These are phyloP conservation scores for Sphenopsis melanotis DNA, from an alignment of 2,797 vertebrate genomes.

Conservation along the genomic window DNA sequence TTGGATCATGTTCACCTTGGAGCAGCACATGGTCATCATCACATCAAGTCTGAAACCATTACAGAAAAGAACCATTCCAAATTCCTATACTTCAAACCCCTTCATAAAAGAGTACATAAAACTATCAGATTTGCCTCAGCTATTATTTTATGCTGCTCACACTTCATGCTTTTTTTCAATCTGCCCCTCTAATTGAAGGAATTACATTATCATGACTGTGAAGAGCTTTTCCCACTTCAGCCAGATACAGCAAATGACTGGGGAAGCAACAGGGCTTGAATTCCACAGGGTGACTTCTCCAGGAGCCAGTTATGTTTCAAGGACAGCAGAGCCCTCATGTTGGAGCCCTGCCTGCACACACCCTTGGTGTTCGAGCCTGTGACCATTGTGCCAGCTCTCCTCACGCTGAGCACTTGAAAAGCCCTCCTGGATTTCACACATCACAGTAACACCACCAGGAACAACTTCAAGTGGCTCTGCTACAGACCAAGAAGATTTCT, in stretches of 20 bases:
- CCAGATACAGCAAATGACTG: not conserved
- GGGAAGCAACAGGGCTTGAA: not conserved
- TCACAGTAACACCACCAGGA: not conserved
- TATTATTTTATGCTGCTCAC: not conserved
- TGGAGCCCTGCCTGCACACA: not conserved
- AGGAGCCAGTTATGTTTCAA: not conserved
- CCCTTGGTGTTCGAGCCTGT: not conserved
- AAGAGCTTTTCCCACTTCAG: not conserved
- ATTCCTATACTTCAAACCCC: not conserved
- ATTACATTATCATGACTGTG: not conserved
- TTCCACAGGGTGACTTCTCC: not conserved
- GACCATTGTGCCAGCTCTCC: not conserved
- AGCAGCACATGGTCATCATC: not conserved
- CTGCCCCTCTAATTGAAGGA: not conserved
- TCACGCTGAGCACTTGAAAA: not conserved
- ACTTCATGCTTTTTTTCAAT: not conserved
- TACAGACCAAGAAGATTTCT: not conserved
- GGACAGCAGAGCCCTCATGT: rapidly evolving
- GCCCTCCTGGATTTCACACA: not conserved
- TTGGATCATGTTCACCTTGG: not conserved
- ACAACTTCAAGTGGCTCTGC: not conserved
- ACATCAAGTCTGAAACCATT: not conserved
- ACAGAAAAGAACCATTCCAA: not conserved
- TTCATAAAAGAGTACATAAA: not conserved
- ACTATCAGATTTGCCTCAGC: not conserved